These are phyloP conservation scores for Leptinotarsa texana DNA, from an alignment of 1,140 invertebrate species.

Conservation along the genomic window DNA sequence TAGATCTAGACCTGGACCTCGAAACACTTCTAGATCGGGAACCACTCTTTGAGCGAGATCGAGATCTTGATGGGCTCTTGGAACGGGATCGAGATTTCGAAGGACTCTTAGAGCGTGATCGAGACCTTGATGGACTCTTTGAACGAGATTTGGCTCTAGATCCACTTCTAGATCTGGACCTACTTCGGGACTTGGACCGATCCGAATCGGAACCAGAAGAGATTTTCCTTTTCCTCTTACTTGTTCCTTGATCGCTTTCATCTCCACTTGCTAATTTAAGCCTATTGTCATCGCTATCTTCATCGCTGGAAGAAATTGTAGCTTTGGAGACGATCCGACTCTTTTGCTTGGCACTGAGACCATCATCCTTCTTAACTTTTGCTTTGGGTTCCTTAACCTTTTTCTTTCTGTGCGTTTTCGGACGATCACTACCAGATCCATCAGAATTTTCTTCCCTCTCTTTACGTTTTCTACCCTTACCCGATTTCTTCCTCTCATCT, in stretches of 20 bases:
- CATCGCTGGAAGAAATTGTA: constrained; percentile 92
- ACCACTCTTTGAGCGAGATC: constrained; percentile 25
- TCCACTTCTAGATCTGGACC: constrained; percentile 38
- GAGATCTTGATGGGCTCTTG: constrained; percentile 23
- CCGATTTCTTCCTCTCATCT: constrained; percentile 53
- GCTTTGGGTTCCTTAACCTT: constrained; percentile 34
- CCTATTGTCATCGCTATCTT: constrained; percentile 73
- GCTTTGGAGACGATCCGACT: constrained; percentile 91
- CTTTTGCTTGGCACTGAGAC: constrained; percentile 80
- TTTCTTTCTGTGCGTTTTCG: constrained; percentile 61
- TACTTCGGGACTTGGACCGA: constrained; percentile 44
- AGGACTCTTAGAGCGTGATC: constrained; percentile 18
- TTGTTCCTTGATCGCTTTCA: constrained; percentile 62
- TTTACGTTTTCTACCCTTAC: constrained; percentile 56
- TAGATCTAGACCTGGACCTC: constrained; percentile 9
- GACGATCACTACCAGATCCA: constrained; percentile 64
- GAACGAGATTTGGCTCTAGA: constrained; percentile 26
- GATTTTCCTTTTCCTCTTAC: constrained; percentile 55
- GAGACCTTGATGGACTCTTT: constrained; percentile 20
- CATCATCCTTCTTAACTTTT: constrained; percentile 61
- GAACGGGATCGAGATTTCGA: constrained; percentile 28
- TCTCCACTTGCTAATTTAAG: constrained; percentile 65
- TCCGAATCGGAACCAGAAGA: constrained; percentile 56
- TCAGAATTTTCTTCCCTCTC: constrained; percentile 47
- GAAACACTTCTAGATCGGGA: constrained; percentile 22